Evolutionary conservation across 2,888 invertebrate genomes (phyloP), one percentile per base, ranked within the genome.

Genomic region (Dicyrtomina minuta): DNA sequence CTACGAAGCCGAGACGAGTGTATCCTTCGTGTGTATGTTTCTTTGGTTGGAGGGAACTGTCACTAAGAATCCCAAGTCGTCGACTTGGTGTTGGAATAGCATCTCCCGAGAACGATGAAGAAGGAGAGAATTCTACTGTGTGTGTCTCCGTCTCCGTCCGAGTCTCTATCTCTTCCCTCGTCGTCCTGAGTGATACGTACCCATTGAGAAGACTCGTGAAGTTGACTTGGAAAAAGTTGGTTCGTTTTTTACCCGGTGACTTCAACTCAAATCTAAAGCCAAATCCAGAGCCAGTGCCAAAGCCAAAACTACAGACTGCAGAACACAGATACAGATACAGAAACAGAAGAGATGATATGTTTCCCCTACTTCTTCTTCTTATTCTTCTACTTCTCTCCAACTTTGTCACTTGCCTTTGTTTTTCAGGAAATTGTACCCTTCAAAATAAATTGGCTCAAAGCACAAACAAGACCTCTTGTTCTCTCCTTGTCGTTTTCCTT

Each of bases 351-450:
- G 33, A 33, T 33, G 33, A 33, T 33, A 33, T 33, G 33, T 33
- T 33, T 33, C 8, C 33, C 33, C 33, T 33, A 5, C 33, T n/a
- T n/a, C n/a, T n/a, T n/a, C n/a, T n/a, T n/a, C n/a, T n/a, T n/a
- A n/a, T 33, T 33, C 8, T 8, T 8, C 33, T 33, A 5, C 33
- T 3, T 33, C 8, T 33, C 33, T 33, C 3, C 33, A 33, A 33
- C 33, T 62, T 62, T 62, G 46, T 62, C 62, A 49, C 49, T 49
- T 62, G 49, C 27, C 8, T 27, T 62, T 62, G 62, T 62, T 62
- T 62, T 62, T 49, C 62, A 62, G 62, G 62, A 62, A 62, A 62
- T 62, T 49, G 49, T 62, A 62, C 27, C 49, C 49, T 62, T 33
- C 33, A 62, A 62, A 62, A 62, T 62, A 49, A 62, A 49, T 62